phyloP scores from a whole-genome alignment of 2,888 invertebrate species.

The Chrysolina americana region DNA sequence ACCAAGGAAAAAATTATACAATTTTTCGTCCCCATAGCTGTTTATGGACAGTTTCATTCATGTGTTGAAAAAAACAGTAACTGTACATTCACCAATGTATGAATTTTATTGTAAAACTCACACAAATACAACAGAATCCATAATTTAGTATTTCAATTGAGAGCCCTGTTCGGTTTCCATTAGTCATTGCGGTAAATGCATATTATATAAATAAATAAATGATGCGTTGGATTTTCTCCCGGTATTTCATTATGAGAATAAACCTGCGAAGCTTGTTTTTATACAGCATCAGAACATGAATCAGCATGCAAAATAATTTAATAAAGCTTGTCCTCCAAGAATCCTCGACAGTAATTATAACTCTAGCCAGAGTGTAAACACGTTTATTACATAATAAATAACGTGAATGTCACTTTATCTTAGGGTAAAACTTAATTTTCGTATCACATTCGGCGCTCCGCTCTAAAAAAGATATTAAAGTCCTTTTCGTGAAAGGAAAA shows the following conservation, averaged over 20 bases:
- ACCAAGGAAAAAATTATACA: no score
- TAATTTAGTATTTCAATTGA: no score
- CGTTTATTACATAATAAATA: slow-evolving; percentile 15
- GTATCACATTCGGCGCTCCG: background rate
- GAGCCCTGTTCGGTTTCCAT: background rate
- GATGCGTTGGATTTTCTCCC: background rate
- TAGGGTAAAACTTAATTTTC: slow-evolving; percentile 6
- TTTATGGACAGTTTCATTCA: no score
- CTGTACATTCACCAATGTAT: no score
- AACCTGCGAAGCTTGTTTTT: background rate
- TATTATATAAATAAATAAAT: background rate
- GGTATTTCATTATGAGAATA: background rate
- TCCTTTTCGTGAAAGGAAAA: background rate
- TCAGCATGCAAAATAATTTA: slow-evolving; percentile 10
- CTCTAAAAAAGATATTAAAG: slow-evolving; percentile 4
- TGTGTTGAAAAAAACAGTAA: no score
- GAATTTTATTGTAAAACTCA: no score
- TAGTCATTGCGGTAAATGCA: background rate
- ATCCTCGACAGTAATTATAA: slow-evolving; percentile 19
- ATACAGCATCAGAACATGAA: background rate
- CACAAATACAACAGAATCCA: no score
- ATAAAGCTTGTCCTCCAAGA: slow-evolving; percentile 8
- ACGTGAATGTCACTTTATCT: slow-evolving; percentile 17
- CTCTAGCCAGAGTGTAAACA: slow-evolving; percentile 13
- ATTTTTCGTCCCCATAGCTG: no score